Evolutionary conservation across 2,888 invertebrate genomes (phyloP).

Genomic region (Lissocephala sabroskyi): DNA sequence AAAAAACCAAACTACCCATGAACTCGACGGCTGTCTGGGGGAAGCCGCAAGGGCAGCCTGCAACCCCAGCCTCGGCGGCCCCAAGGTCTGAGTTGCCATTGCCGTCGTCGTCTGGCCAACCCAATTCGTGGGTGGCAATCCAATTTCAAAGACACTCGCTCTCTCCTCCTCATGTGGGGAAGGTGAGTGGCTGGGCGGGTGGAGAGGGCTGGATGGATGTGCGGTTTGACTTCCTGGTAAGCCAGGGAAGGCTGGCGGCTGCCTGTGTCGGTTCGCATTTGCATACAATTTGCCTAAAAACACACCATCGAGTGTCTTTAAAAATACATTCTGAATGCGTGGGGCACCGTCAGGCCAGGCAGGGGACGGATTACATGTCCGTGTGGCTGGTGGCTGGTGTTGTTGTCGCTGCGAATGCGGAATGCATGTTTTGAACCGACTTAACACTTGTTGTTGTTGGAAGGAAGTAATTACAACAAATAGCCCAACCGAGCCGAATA

Average conservation of each 20-base stretch:
- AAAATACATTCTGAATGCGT: slow-evolving; percentile 55
- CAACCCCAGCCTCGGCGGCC: no score
- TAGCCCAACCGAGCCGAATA: slow-evolving; percentile 29
- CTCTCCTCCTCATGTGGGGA: slow-evolving; percentile 28
- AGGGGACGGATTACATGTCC: slow-evolving; percentile 24
- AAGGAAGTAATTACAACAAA: slow-evolving; percentile 62
- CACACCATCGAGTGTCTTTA: slow-evolving; percentile 59
- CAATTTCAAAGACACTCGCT: slow-evolving; percentile 51
- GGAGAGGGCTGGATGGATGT: no score
- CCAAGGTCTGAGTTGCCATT: no score
- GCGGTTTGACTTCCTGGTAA: slow-evolving; percentile 25
- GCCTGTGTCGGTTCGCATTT: slow-evolving; percentile 38
- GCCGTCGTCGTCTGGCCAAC: neutral
- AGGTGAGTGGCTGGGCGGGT: slow-evolving; percentile 1
- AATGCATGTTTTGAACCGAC: slow-evolving; percentile 29
- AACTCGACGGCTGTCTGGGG: no score
- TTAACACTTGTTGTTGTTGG: slow-evolving; percentile 50
- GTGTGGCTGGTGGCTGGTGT: slow-evolving; percentile 17
- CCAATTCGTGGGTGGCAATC: slow-evolving; percentile 38
- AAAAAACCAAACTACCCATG: no score
- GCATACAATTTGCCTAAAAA: slow-evolving; percentile 63
- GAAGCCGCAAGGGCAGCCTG: no score
- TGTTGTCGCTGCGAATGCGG: slow-evolving; percentile 4
- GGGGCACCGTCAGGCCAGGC: no score
- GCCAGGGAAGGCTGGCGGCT: neutral